Evolutionary conservation across 2,888 invertebrate species (phyloP).

Genomic region (Cryptocheilus praepositus): DNA sequence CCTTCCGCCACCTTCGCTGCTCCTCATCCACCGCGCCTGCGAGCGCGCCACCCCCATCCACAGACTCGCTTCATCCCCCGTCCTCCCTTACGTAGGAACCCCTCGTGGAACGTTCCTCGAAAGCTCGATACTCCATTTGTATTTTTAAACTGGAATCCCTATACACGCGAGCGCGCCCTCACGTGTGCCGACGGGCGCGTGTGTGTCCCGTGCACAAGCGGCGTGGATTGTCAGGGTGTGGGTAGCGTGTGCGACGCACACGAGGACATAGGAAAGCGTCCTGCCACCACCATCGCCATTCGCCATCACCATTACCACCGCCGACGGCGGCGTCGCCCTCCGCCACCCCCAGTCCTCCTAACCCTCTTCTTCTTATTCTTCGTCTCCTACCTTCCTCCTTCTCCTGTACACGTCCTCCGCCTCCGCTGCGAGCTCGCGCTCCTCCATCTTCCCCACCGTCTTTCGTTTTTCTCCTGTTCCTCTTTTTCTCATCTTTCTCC

Average conservation of each 20-base stretch:
- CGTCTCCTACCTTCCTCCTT: slow-evolving; percentile 25
- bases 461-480: slow-evolving; percentile 22
- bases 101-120: slow-evolving; percentile 63
- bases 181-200: slow-evolving; percentile 11
- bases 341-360: slow-evolving; percentile 39
- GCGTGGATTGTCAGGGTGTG: neutral
- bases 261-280: slow-evolving; percentile 51
- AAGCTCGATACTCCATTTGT: slow-evolving; percentile 74
- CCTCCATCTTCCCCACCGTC: slow-evolving; percentile 14
- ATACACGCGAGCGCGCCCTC: slow-evolving; percentile 55
- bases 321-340: slow-evolving; percentile 54
- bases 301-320: slow-evolving; percentile 70
- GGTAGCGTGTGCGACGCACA: slow-evolving; percentile 30
- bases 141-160: slow-evolving; percentile 74
- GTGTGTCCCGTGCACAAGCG: neutral
- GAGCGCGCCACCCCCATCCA: slow-evolving; percentile 31
- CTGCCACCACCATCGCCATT: slow-evolving; percentile 68
- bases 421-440: slow-evolving; percentile 21
- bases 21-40: slow-evolving; percentile 42
- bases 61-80: slow-evolving; percentile 5
- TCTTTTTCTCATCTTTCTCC: slow-evolving; percentile 29
- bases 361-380: slow-evolving; percentile 38
- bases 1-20: slow-evolving; percentile 42
- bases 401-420: slow-evolving; percentile 29
- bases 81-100: slow-evolving; percentile 27